Conservation (phyloP, 2,888 invertebrate genomes). For the Plutella xylostella region DNA sequence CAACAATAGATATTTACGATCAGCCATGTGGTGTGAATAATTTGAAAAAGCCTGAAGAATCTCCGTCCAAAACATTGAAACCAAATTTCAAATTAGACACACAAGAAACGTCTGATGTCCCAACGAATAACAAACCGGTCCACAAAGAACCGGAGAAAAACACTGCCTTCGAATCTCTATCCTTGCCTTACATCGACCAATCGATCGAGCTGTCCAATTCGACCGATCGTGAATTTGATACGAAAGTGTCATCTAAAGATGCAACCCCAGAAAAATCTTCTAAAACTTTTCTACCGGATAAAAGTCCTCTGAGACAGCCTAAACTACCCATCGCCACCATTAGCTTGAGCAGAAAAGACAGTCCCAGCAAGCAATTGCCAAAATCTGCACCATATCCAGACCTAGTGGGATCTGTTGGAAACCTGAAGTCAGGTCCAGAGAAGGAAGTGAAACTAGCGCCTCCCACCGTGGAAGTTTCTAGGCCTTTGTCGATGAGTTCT, state of each 20-base stretch:
- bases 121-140: conserved; percentile 54
- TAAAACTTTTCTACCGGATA: conserved; percentile 32
- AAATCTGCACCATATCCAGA: conserved; percentile 52
- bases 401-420: conserved; percentile 50
- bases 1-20: conserved; percentile 61
- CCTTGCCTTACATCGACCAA: conserved; percentile 59
- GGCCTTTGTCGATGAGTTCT: conserved; percentile 82
- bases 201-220: conserved; percentile 60
- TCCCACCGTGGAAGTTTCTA: conserved; percentile 65
- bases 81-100: conserved; percentile 48
- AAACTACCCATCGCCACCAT: conserved; percentile 39
- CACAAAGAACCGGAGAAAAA: conserved; percentile 58
- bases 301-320: conserved; percentile 39
- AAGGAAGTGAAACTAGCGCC: conserved; percentile 64
- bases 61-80: conserved; percentile 31
- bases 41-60: conserved; percentile 25
- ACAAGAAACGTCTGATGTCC: conserved; percentile 54
- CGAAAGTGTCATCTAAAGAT: conserved; percentile 52
- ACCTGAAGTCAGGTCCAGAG: conserved; percentile 49
- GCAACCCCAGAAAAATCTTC: conserved; percentile 43
- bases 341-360: conserved; percentile 52
- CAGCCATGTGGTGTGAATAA: conserved; percentile 43
- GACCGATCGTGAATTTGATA: conserved; percentile 63
- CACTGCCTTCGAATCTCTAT: conserved; percentile 56
- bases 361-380: conserved; percentile 37